phyloP scores from a whole-genome alignment of 2,797 vertebrate species.

The Tapirus indicus region DNA sequence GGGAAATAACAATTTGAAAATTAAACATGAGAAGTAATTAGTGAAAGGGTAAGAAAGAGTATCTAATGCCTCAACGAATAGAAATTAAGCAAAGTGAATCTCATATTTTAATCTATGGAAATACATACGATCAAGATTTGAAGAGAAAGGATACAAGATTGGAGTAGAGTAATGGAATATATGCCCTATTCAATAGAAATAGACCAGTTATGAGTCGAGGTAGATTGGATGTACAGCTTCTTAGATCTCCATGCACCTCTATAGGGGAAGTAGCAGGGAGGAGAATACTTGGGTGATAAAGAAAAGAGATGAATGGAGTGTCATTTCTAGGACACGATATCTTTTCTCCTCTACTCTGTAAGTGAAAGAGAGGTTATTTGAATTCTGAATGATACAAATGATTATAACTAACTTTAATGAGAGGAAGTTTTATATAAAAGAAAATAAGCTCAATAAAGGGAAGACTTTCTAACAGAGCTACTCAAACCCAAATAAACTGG shows the following conservation, averaged over 20 bases:
- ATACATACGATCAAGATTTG: neutral
- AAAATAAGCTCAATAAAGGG: neutral
- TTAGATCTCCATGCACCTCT: neutral
- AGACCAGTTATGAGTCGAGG: neutral
- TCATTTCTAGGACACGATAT: neutral
- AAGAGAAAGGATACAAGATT: neutral
- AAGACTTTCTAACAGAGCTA: neutral
- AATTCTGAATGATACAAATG: neutral
- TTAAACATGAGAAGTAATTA: conserved; percentile 7
- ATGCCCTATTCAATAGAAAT: neutral
- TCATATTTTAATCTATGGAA: neutral
- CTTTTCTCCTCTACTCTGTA: neutral
- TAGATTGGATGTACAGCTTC: neutral
- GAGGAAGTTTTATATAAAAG: neutral
- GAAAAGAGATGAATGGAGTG: neutral
- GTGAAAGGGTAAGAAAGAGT: neutral
- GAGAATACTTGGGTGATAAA: neutral
- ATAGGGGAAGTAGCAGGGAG: neutral
- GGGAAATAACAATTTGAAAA: neutral
- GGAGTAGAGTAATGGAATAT: neutral
- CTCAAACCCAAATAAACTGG: neutral
- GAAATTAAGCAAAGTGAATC: neutral
- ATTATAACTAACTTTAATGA: neutral
- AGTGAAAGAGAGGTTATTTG: neutral
- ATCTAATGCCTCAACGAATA: neutral